Evolutionary conservation across 2,888 invertebrate genomes (phyloP), one percentile per base, ranked within the genome.

Genomic region (Fabriciana adippe): DNA sequence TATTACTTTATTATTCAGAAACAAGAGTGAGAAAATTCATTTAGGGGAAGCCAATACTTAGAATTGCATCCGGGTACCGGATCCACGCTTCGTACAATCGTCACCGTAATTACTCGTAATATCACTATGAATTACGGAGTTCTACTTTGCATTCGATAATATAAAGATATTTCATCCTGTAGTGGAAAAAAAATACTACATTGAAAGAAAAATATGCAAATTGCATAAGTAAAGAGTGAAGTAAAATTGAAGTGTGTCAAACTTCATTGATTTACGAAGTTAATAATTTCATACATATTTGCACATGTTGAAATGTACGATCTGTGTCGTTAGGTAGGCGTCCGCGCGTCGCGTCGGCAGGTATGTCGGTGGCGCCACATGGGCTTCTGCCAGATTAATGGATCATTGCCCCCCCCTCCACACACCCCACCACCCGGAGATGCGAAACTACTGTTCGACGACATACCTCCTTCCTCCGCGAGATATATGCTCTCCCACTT

Each of bases 371-470:
- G 95, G 95, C 95, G 95, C 95, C 95, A 94, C 94, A 93, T 95
- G 95, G 95, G 95, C 95, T 95, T 95, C 94, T 94, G 94, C 94
- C 94, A 95, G 95, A 95, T 95, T 95, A 95, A 95, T 95, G 95
- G 95, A 95, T 95, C 95, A 95, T 95, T 95, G 95, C 95, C 95
- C 95, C 26, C 26, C 94, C 94, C 92, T 95, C 95, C 95, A 94
- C 94, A 92, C 93, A 88, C 82, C 81, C 77, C 80, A 77, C 80
- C 82, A 78, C 83, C 78, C 84, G 79, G 82, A 84, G 85, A 88
- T 85, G 86, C 82, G 86, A 86, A 87, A 88, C 88, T 89, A 89
- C 89, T 88, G 88, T 87, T 88, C 86, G 81, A 86, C 86, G 86
- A 87, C 86, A 84, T 80, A 82, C 81, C 83, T 83, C 81, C 84